These are phyloP conservation scores for Sanderia malayensis DNA, from an alignment of 30 jellyfish, hydroid and myxozoan species.

Conservation along the genomic window DNA sequence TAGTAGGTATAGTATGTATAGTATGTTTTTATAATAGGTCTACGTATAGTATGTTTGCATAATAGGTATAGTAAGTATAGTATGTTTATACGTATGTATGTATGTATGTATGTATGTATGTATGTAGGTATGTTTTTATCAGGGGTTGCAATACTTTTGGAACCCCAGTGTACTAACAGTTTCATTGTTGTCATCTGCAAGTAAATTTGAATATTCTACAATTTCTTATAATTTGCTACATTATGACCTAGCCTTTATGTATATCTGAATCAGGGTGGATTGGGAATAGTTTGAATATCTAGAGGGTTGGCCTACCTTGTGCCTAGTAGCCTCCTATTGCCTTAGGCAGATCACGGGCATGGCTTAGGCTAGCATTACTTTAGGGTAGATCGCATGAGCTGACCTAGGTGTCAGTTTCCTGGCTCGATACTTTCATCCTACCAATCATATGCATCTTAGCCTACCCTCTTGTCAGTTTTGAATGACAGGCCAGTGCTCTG, in stretches of 20 bases:
- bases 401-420: neutral
- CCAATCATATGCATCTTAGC: neutral
- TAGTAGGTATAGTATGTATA: too few species aligned
- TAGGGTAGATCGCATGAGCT: constrained; percentile 1
- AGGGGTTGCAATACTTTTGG: too few species aligned
- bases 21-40: too few species aligned
- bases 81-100: too few species aligned
- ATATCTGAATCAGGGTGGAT: constrained; percentile 1
- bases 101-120: too few species aligned
- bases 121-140: too few species aligned
- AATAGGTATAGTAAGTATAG: too few species aligned
- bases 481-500: constrained; percentile 6
- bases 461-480: neutral
- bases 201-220: neutral
- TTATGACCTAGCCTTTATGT: neutral
- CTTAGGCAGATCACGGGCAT: neutral
- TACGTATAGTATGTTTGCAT: too few species aligned
- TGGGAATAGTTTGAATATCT: neutral
- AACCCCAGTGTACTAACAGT: neutral
- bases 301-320: neutral
- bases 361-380: constrained; percentile 3
- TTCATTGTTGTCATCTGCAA: neutral
- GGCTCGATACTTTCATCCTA: neutral
- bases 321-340: too few species aligned
- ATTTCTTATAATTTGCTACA: neutral